phyloP scores from a whole-genome alignment of 2,113 vertebrate genomes.

The Lipophrys pholis region DNA sequence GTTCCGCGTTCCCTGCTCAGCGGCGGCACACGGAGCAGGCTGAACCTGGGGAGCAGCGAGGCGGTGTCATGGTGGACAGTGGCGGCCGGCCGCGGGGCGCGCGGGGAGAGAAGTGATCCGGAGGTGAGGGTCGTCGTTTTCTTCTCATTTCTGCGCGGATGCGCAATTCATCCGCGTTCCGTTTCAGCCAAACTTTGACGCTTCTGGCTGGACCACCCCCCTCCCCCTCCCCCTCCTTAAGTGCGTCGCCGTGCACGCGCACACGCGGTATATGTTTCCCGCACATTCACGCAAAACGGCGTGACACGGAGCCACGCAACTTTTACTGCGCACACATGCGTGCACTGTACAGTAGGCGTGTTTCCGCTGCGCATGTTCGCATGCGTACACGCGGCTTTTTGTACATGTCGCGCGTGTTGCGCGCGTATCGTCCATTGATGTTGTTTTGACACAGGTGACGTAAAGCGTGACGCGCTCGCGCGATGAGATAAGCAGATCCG shows the following conservation, averaged over 20 bases:
- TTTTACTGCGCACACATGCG: slow-evolving; percentile 54
- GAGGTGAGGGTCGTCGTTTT: slow-evolving; percentile 55
- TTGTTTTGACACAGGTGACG: slow-evolving; percentile 75
- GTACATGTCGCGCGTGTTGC: background rate
- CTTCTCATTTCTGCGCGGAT: slow-evolving; percentile 23
- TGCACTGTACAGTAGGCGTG: too few species aligned
- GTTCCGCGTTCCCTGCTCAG: slow-evolving; percentile 69
- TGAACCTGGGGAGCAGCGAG: slow-evolving; percentile 24
- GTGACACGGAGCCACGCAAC: slow-evolving; percentile 41
- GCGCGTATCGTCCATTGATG: slow-evolving; percentile 56
- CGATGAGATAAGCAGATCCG: slow-evolving; percentile 68
- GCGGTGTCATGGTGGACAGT: slow-evolving; percentile 58
- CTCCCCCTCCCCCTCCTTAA: background rate
- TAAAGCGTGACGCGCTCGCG: slow-evolving; percentile 67
- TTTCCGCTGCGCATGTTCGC: too few species aligned
- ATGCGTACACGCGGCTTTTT: background rate
- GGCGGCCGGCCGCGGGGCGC: slow-evolving; percentile 35
- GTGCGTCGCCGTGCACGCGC: slow-evolving; percentile 52
- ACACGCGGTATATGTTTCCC: slow-evolving; percentile 29
- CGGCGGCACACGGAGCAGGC: slow-evolving; percentile 28
- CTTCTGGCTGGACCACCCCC: slow-evolving; percentile 46
- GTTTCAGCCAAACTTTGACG: slow-evolving; percentile 74
- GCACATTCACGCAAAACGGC: slow-evolving; percentile 31
- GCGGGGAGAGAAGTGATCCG: too few species aligned
- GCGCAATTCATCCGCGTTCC: slow-evolving; percentile 48